phyloP scores from a whole-genome alignment of 1,140 invertebrate species.

The Drosophila malerkotliana region DNA sequence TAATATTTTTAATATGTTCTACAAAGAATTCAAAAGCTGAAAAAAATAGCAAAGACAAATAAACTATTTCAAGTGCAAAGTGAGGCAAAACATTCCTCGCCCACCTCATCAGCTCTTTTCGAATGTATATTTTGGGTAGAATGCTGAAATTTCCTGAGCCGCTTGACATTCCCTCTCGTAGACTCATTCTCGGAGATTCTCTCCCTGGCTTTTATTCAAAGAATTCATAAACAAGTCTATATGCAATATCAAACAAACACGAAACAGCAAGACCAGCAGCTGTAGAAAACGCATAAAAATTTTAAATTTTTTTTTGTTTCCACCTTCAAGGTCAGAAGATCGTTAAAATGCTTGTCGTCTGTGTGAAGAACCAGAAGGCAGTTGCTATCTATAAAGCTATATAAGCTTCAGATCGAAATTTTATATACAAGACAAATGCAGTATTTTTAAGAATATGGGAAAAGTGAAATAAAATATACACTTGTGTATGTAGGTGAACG shows the following conservation, averaged over 20 bases:
- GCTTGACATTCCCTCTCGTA: constrained; percentile 31
- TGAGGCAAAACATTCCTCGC: constrained; percentile 31
- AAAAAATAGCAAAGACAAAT: not conserved
- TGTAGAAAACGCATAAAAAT: constrained; percentile 40
- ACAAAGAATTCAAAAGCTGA: not conserved
- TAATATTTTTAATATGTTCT: too few relatives aligned
- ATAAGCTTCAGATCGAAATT: constrained; percentile 29
- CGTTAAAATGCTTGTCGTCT: constrained; percentile 58
- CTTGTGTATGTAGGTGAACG: constrained; percentile 4
- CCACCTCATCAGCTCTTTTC: constrained; percentile 26
- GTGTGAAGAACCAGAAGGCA: constrained; percentile 33
- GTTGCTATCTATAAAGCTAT: constrained; percentile 63
- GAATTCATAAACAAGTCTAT: constrained; percentile 26
- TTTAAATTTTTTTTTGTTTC: constrained; percentile 38
- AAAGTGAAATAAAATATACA: not conserved
- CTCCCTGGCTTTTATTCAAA: constrained; percentile 39
- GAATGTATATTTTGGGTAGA: constrained; percentile 14
- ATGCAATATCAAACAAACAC: constrained; percentile 38
- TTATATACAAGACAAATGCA: constrained; percentile 12
- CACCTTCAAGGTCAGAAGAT: constrained; percentile 61
- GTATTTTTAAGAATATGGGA: constrained; percentile 6
- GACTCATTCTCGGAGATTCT: not conserved
- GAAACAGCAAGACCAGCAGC: constrained; percentile 1
- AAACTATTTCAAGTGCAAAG: constrained; percentile 74
- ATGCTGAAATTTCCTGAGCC: constrained; percentile 50